Conservation (phyloP, 2,797 vertebrate genomes). For the Thunnus albacares region DNA sequence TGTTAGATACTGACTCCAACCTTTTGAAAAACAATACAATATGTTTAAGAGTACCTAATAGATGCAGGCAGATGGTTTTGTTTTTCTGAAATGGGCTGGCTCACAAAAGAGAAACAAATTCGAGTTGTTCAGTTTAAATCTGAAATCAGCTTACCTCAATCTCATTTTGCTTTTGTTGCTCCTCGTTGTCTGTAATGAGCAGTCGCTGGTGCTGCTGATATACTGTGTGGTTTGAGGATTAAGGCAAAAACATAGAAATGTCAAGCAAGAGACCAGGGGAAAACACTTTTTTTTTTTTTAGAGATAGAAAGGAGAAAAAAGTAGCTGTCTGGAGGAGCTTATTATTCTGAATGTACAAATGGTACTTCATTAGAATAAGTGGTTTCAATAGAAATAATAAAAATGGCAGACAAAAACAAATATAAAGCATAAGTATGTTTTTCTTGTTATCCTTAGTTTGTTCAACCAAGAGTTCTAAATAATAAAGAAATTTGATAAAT, state of each 20-base stretch:
- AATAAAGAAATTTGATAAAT: neutral
- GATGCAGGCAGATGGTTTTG: conserved; percentile 76
- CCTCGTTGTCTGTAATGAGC: conserved; percentile 76
- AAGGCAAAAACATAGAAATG: conserved; percentile 58
- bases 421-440: neutral
- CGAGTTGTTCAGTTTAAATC: conserved; percentile 81
- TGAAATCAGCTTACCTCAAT: conserved; percentile 86
- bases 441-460: conserved; percentile 19
- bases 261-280: conserved; percentile 36
- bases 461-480: conserved; percentile 20
- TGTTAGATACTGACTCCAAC: neutral
- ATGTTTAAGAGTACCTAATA: conserved; percentile 35
- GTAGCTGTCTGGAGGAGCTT: conserved; percentile 38
- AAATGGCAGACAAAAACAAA: conserved; percentile 30
- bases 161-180: conserved; percentile 79
- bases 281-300: conserved; percentile 57
- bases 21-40: conserved; percentile 34
- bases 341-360: conserved; percentile 51
- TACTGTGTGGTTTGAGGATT: conserved; percentile 61
- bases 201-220: conserved; percentile 36
- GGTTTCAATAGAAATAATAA: conserved; percentile 44
- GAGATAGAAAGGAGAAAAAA: conserved; percentile 17
- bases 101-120: conserved; percentile 70
- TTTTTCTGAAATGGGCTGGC: conserved; percentile 69
- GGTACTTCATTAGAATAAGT: conserved; percentile 69